Base-by-base conservation (phyloP, 2,113 vertebrate genomes). In the Anolis carolinensis region DNA sequence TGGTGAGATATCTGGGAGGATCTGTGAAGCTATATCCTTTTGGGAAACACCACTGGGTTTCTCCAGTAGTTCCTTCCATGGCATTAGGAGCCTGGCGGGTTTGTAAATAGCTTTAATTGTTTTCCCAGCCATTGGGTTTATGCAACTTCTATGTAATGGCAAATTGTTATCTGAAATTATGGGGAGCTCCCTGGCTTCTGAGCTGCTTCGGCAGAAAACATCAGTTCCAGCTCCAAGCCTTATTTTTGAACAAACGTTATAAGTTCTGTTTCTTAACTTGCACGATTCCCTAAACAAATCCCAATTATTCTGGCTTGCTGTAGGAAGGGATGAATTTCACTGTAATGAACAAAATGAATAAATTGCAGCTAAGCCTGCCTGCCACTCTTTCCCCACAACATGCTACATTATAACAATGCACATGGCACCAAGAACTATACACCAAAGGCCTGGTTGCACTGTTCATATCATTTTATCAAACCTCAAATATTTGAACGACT, bases 401-500 rank as follows among this genome's bases (percentile, higher is more conserved):
- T 76, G 44, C 74, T 90, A 48, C 14, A 79, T 84, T 87, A 78
- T 68, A 86, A 36, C 63, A 73, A 25, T 63, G 55, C 25, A 32
- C 16, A 50, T 10, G 6, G 5, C 2, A 0, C 7, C 76, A 79
- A 16, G 1, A 68, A 14, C 23, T 71, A 3, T 85, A 34, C 67
- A 59, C 36, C 2, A 63, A 48, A 23, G 55, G 32, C n/a, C 48
- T 48, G 72, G 62, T 39, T 44, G 59, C 65, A 5, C 39, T 65
- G 20, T 75, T 23, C n/a, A 75, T 16, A 32, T 39, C 16, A 32
- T 76, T 76, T 72, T 23, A 39, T 65, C 27, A 34, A 23, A 50
- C 62, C 36, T 30, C 34, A 2, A 39, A 34, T 67, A n/a, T 81
- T 48, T 77, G 75, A 52, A 44, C 52, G 13, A 14, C 8, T 39